Percentiles rank a stretch among this genome's conserved stretches.
Conservation (phyloP, 2,113 vertebrate species). For the Ondatra zibethicus region DNA sequence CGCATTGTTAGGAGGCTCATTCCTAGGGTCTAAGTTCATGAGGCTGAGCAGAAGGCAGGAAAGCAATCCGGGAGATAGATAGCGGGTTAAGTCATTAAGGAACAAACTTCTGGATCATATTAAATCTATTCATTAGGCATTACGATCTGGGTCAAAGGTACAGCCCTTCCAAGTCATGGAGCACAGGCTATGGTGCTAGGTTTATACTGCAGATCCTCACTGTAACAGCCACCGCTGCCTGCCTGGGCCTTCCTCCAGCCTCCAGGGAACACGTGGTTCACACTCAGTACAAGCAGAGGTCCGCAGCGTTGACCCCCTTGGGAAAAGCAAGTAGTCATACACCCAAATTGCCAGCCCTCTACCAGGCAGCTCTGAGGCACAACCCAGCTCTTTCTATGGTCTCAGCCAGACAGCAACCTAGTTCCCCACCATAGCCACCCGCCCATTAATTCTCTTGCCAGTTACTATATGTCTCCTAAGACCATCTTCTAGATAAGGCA, state of each 20-base stretch:
- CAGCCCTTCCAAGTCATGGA: background rate
- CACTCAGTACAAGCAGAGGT: too few relatives aligned
- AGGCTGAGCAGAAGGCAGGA: background rate
- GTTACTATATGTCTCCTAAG: background rate
- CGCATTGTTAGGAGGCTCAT: background rate
- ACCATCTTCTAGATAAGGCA: background rate
- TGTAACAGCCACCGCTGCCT: too few relatives aligned
- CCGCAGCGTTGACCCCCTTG: background rate
- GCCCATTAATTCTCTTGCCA: background rate
- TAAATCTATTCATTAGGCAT: background rate
- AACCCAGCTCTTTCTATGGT: background rate
- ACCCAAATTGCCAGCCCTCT: background rate
- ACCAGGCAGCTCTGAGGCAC: background rate
- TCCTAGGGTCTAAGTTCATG: background rate
- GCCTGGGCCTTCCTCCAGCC: background rate
- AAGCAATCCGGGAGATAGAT: background rate
- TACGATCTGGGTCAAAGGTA: background rate
- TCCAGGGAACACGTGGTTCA: background rate
- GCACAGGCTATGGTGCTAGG: fast-evolving
- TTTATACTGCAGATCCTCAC: background rate
- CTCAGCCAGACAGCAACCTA: background rate
- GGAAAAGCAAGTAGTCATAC: background rate
- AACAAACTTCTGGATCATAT: background rate
- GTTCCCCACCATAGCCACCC: background rate
- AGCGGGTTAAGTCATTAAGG: background rate